These are phyloP conservation scores for Bembecia ichneumoniformis DNA, from an alignment of 2,888 invertebrate species.

Conservation along the genomic window DNA sequence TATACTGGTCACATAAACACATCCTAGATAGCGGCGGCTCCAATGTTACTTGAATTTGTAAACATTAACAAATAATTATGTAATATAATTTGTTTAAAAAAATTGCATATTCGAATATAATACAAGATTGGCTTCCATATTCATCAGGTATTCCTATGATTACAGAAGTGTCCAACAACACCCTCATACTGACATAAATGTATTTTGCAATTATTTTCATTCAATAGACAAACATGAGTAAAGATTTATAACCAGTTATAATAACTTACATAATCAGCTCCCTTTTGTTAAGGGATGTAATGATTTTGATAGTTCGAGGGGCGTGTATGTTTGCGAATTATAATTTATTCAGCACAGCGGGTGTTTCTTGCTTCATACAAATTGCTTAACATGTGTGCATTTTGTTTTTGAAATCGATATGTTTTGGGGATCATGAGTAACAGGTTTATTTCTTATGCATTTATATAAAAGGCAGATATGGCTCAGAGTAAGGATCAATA, in stretches of 20 bases:
- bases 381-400: slow-evolving; percentile 60
- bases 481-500: no score
- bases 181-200: neutral
- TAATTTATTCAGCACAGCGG: slow-evolving; percentile 46
- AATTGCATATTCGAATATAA: no score
- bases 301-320: slow-evolving; percentile 45
- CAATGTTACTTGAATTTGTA: no score
- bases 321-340: slow-evolving; percentile 32
- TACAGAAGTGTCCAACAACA: neutral
- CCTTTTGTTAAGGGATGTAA: slow-evolving; percentile 50
- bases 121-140: neutral
- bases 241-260: slow-evolving; percentile 20
- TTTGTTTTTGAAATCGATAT: slow-evolving; percentile 1
- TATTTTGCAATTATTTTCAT: neutral
- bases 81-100: no score
- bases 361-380: slow-evolving; percentile 50
- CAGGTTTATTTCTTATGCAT: neutral
- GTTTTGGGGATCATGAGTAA: neutral
- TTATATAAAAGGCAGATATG: no score
- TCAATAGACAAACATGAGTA: neutral
- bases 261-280: slow-evolving; percentile 58
- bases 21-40: no score
- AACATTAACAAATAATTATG: no score
- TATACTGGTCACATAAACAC: no score
- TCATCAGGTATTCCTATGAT: neutral